Base-by-base conservation (phyloP, 2,113 vertebrate species). In the Gila orcuttii region DNA sequence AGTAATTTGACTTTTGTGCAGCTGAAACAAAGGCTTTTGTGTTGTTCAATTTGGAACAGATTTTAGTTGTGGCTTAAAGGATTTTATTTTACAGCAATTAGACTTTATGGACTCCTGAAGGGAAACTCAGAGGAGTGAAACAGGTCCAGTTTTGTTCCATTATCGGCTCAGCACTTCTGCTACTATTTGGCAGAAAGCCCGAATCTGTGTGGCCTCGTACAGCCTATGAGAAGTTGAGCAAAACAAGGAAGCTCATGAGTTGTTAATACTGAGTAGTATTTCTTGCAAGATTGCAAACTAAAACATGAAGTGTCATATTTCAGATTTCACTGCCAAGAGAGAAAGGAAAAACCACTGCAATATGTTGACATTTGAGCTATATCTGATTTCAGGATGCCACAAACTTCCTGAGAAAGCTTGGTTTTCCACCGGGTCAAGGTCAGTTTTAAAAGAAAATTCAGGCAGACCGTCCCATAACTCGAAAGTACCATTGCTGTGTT, bases 231-330 rank as follows among this genome's bases (percentile, higher is more conserved):
- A 71, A 42, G 60, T 23, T 74, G 71, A 47, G 3, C 13, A 45
- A 47, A 73, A 12, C 39, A 71, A 42, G 21, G 21, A 73, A 42
- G 69, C 36, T 73, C 42, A n/a, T 28, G n/a, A 47, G n/a, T 17
- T 75, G 42, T 75, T 50, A 73, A n/a, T 73, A n/a, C 21, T 6
- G 69, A 73, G 69, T n/a, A 75, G 73, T 17, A 50, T 75, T 50
- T 75, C 71, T 75, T 47, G 73, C 73, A 47, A 75, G n/a, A 75
- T 39, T 39, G 68, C 68, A 42, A 42, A 73, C 69, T 42, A n/a
- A 75, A 75, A 28, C 73, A 50, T 47, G 69, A 42, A 74, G 73
- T 50, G 39, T 75, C 73, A 73, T 73, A n/a, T 73, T 73, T 73
- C 36, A 42, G 10, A 71, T 71, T 42, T 71, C 68, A 12, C 11